Percentiles rank a stretch among this genome's conserved stretches.
Evolutionary conservation across 2,797 vertebrate species (phyloP).

Genomic region (Sorex maritimensis): DNA sequence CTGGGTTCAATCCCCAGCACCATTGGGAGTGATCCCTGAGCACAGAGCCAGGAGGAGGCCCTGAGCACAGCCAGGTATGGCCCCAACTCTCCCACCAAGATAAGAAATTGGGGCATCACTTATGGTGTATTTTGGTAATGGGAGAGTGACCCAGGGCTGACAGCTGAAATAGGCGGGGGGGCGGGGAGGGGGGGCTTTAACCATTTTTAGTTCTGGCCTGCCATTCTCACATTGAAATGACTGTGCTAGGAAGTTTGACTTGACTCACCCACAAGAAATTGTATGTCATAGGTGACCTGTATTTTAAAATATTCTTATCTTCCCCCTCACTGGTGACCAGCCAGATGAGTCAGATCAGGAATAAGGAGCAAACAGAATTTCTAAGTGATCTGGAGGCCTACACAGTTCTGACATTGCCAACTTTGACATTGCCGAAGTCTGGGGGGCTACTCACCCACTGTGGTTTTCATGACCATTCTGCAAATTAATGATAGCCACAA

Average conservation of each 20-base stretch:
- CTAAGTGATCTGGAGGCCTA: constrained; percentile 73
- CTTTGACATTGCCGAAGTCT: constrained; percentile 27
- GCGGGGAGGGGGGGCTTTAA: neutral
- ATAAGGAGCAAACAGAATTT: constrained; percentile 54
- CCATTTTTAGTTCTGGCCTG: neutral
- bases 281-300: constrained; percentile 8
- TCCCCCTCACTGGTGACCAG: constrained; percentile 73
- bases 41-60: too few relatives aligned
- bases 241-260: constrained; percentile 44
- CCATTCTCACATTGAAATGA: too few relatives aligned
- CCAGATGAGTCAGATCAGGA: constrained; percentile 73
- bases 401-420: constrained; percentile 64
- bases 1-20: too few relatives aligned
- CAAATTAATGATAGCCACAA: constrained; percentile 63
- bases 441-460: neutral
- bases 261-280: constrained; percentile 48
- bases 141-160: neutral
- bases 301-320: constrained; percentile 79
- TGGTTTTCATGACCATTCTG: constrained; percentile 70
- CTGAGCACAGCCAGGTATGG: too few relatives aligned
- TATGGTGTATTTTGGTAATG: neutral
- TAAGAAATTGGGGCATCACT: neutral
- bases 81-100: too few relatives aligned
- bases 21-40: too few relatives aligned
- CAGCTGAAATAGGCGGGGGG: neutral